These are phyloP conservation scores for Abrostola triplasia DNA, from an alignment of 2,888 invertebrate genomes.

Conservation along the genomic window DNA sequence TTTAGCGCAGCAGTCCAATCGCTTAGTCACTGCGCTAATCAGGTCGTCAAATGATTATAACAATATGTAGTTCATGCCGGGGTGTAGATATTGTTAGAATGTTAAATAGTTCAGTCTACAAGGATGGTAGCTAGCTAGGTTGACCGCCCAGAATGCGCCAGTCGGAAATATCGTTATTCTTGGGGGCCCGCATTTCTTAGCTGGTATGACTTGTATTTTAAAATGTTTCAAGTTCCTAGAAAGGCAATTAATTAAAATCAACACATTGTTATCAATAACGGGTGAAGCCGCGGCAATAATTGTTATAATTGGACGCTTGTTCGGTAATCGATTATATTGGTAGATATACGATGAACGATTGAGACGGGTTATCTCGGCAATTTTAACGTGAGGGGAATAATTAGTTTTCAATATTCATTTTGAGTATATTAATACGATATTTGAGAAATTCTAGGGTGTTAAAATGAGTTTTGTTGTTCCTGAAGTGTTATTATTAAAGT, in stretches of 20 bases:
- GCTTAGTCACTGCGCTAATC: too few species aligned
- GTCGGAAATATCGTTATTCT: too few species aligned
- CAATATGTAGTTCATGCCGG: too few species aligned
- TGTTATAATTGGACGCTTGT: slow-evolving; percentile 50
- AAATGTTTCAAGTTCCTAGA: slow-evolving; percentile 35
- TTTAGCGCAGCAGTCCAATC: too few species aligned
- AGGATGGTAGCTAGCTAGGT: too few species aligned
- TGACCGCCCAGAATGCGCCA: too few species aligned
- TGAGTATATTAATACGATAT: background rate
- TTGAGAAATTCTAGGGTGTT: background rate
- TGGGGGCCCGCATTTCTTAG: too few species aligned
- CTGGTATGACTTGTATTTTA: slow-evolving; percentile 22
- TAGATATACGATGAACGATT: slow-evolving; percentile 49
- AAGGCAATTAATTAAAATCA: slow-evolving; percentile 47
- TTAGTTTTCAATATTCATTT: background rate
- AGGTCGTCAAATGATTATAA: too few species aligned
- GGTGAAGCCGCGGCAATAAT: slow-evolving; percentile 34
- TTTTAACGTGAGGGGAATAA: slow-evolving; percentile 7
- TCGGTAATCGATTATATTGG: slow-evolving; percentile 32
- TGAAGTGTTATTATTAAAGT: too few species aligned
- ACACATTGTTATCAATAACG: slow-evolving; percentile 36
- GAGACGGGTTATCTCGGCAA: slow-evolving; percentile 13
- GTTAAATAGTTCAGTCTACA: too few species aligned
- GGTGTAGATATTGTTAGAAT: too few species aligned
- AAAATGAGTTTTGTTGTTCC: too few species aligned